Evolutionary conservation across 2,888 invertebrate genomes (phyloP).

Genomic region (Ephialtes manifestator): DNA sequence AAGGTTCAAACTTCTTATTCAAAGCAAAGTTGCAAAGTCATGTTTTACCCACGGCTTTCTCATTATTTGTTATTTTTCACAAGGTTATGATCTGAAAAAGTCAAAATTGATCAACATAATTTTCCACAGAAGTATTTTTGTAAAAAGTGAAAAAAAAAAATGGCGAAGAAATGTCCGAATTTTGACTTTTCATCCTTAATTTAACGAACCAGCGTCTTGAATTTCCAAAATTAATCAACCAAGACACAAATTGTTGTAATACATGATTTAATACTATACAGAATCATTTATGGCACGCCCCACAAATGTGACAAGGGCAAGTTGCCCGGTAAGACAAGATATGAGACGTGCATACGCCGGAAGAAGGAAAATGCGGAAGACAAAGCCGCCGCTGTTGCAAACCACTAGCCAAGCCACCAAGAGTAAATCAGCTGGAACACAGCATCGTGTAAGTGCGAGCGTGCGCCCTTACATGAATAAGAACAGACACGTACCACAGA

Average conservation of each 20-base stretch:
- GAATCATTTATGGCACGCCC: not conserved
- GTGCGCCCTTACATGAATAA: constrained; percentile 34
- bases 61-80: too few species aligned
- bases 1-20: too few species aligned
- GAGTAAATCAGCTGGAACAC: constrained; percentile 59
- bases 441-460: constrained; percentile 29
- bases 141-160: too few species aligned
- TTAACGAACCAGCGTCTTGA: too few species aligned
- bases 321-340: constrained; percentile 51
- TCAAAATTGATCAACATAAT: too few species aligned
- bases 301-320: constrained; percentile 36
- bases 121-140: too few species aligned
- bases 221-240: not conserved
- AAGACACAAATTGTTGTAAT: not conserved
- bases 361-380: constrained; percentile 46
- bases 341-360: constrained; percentile 42
- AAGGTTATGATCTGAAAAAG: too few species aligned
- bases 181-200: too few species aligned
- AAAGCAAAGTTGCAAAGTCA: too few species aligned
- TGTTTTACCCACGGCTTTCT: too few species aligned
- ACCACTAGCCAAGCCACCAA: constrained; percentile 24
- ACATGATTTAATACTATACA: not conserved
- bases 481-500: constrained; percentile 23
- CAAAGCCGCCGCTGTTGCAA: constrained; percentile 53
- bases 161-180: too few species aligned